Percentiles rank a stretch among this genome's conserved stretches.
Conservation (phyloP, 2,113 vertebrate species). For the Micromys minutus region DNA sequence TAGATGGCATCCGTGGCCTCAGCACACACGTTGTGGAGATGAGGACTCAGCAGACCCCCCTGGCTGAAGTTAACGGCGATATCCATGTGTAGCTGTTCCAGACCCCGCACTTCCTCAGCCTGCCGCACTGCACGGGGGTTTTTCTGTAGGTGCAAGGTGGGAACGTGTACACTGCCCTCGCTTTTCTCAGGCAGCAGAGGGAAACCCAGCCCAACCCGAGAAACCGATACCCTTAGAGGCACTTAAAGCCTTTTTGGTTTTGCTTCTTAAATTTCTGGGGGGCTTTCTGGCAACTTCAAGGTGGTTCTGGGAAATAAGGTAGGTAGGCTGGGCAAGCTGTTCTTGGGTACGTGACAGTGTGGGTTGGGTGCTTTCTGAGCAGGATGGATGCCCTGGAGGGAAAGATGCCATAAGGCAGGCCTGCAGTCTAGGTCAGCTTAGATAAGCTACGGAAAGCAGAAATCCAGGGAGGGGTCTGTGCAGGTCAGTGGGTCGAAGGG, state of each 20-base stretch:
- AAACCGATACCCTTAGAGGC: background rate
- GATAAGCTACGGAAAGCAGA: background rate
- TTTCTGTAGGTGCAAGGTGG: conserved; percentile 86
- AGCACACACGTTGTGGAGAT: conserved; percentile 93
- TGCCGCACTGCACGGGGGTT: conserved; percentile 93
- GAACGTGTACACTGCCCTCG: background rate
- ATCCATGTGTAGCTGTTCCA: conserved; percentile 94
- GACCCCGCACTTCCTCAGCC: conserved; percentile 92
- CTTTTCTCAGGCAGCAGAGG: background rate
- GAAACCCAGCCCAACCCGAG: background rate
- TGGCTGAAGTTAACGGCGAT: conserved; percentile 93
- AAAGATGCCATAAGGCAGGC: background rate
- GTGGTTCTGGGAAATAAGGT: background rate
- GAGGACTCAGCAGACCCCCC: conserved; percentile 92
- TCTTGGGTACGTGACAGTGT: background rate
- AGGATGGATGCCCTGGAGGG: background rate
- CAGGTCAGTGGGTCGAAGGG: background rate
- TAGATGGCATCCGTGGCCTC: conserved; percentile 95
- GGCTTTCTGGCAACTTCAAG: background rate
- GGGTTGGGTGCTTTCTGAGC: background rate
- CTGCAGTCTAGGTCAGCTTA: background rate
- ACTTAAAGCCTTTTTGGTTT: background rate
- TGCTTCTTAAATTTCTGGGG: background rate
- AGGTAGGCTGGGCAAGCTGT: no score
- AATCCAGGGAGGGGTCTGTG: background rate